These are phyloP conservation scores for Stichodactyla mertensii DNA, from an alignment of 64 coral and sea anemone species.

Conservation along the genomic window DNA sequence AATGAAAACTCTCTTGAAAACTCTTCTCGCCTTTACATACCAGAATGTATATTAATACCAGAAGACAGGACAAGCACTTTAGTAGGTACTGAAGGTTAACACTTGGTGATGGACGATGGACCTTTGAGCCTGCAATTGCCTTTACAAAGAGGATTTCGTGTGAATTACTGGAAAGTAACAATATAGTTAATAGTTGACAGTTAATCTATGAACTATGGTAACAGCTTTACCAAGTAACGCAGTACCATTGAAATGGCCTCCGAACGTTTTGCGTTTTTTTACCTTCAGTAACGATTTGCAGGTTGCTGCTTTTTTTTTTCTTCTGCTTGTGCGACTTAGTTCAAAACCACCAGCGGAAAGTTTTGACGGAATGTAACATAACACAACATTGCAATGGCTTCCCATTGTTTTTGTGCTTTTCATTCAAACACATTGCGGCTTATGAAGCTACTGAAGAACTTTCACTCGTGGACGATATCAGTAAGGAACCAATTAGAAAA, in stretches of 20 bases:
- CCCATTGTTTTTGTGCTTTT: not conserved
- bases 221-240: no score
- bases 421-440: not conserved
- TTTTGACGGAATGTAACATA: no score
- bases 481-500: no score
- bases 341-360: not conserved
- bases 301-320: no score
- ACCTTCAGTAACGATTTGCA: not conserved
- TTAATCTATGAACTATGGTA: no score
- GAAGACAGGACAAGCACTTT: not conserved
- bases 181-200: no score
- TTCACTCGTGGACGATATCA: no score
- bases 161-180: no score
- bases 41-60: not conserved
- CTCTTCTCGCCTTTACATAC: not conserved
- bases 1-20: conserved; percentile 6
- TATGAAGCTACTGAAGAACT: no score
- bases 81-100: not conserved
- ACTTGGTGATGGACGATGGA: not conserved
- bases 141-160: no score
- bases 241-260: not conserved
- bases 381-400: not conserved
- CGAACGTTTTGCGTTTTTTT: not conserved
- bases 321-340: not conserved
- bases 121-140: not conserved